A percentile compares a stretch with the other conserved stretches of the same genome.
Evolutionary conservation across 2,888 invertebrate species (phyloP).

Genomic region (Latrodectus hesperus): DNA sequence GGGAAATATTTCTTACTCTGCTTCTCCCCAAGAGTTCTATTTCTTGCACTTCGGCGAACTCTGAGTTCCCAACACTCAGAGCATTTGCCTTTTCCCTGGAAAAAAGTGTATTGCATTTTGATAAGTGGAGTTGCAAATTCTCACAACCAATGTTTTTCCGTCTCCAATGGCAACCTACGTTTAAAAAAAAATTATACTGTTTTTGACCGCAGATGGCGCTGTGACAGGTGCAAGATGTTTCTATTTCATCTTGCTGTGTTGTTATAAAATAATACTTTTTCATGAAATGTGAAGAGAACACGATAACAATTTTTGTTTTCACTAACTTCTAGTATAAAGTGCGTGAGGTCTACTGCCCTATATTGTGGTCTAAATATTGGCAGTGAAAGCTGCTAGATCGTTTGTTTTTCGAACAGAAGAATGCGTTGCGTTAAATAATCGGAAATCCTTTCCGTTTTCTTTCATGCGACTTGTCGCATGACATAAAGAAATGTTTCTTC

Average conservation of each 20-base stretch:
- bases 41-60: neutral
- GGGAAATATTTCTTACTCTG: no score
- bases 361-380: slow-evolving; percentile 28
- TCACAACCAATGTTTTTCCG: slow-evolving; percentile 37
- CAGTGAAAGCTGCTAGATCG: slow-evolving; percentile 43
- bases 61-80: slow-evolving; percentile 35
- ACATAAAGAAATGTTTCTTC: no score
- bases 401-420: slow-evolving; percentile 28
- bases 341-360: slow-evolving; percentile 60
- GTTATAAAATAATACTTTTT: slow-evolving; percentile 3
- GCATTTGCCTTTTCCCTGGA: slow-evolving; percentile 29
- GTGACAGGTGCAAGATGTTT: slow-evolving; percentile 13
- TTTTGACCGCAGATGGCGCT: slow-evolving; percentile 57
- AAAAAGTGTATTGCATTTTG: slow-evolving; percentile 17
- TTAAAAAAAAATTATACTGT: slow-evolving; percentile 13
- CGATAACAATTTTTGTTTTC: neutral
- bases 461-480: no score
- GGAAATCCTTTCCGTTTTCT: no score
- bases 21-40: neutral
- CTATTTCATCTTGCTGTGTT: slow-evolving; percentile 10
- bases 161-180: slow-evolving; percentile 51
- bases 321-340: neutral
- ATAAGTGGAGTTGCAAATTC: slow-evolving; percentile 23
- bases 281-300: slow-evolving; percentile 2
- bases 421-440: no score